These are phyloP conservation scores for Ptychoptera albimana DNA, from an alignment of 2,888 invertebrate species.

Conservation along the genomic window DNA sequence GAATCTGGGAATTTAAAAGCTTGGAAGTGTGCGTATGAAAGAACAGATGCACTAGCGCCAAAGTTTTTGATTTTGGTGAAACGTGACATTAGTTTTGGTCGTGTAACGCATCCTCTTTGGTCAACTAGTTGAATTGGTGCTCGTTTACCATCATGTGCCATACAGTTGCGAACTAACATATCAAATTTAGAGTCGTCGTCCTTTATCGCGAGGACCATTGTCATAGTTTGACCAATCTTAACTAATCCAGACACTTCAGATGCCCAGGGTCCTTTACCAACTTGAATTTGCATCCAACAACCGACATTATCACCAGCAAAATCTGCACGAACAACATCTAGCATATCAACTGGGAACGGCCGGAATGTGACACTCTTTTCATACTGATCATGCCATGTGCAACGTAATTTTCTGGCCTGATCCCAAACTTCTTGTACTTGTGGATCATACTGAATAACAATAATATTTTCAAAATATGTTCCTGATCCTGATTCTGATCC, in stretches of 20 bases:
- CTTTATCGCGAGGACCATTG: slow-evolving; percentile 89
- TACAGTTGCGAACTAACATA: slow-evolving; percentile 86
- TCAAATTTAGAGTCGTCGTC: slow-evolving; percentile 91
- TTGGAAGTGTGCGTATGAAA: slow-evolving; percentile 87
- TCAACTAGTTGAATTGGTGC: slow-evolving; percentile 88
- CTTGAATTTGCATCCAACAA: slow-evolving; percentile 96
- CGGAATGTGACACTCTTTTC: slow-evolving; percentile 90
- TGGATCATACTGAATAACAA: slow-evolving; percentile 85
- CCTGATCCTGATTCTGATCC: slow-evolving; percentile 80
- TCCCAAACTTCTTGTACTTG: slow-evolving; percentile 94
- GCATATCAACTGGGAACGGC: slow-evolving; percentile 89
- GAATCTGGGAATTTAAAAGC: slow-evolving; percentile 93
- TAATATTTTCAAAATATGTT: slow-evolving; percentile 85
- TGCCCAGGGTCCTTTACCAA: slow-evolving; percentile 90
- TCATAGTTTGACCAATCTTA: slow-evolving; percentile 93
- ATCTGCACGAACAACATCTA: slow-evolving; percentile 86
- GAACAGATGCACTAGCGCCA: slow-evolving; percentile 79
- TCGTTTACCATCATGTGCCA: slow-evolving; percentile 86
- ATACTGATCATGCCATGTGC: slow-evolving; percentile 92
- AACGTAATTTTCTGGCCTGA: slow-evolving; percentile 78
- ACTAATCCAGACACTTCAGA: slow-evolving; percentile 87
- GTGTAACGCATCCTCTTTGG: slow-evolving; percentile 79
- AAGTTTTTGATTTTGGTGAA: slow-evolving; percentile 93
- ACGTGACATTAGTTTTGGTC: slow-evolving; percentile 83
- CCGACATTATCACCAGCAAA: slow-evolving; percentile 92